Evolutionary conservation across 2,113 vertebrate species (phyloP).

Genomic region (Cairina moschata): DNA sequence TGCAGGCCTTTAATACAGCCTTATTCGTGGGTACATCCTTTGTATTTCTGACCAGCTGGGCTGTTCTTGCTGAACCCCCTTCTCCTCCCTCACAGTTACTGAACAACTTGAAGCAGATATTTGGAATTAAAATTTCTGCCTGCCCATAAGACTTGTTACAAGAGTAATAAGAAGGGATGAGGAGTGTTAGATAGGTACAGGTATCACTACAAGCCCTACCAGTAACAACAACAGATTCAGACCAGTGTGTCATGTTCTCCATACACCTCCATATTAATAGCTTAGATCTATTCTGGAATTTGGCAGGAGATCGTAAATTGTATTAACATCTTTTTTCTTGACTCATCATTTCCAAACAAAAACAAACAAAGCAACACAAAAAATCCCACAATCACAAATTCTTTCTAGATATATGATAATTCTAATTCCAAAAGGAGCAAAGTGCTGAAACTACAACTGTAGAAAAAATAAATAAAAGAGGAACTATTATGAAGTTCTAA

Average conservation of each 20-base stretch:
- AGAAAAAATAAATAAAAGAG: background rate
- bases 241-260: background rate
- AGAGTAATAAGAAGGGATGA: background rate
- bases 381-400: constrained; percentile 2
- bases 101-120: background rate
- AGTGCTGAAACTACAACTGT: constrained; percentile 12
- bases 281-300: constrained; percentile 8
- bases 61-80: background rate
- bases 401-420: background rate
- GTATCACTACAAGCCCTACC: background rate
- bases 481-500: constrained; percentile 25
- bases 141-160: background rate
- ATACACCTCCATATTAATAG: background rate
- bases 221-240: background rate
- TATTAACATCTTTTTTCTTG: constrained; percentile 56
- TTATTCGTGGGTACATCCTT: background rate
- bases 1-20: background rate
- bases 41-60: fast-evolving
- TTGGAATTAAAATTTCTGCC: background rate
- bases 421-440: constrained; percentile 17
- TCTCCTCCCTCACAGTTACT: background rate
- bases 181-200: background rate
- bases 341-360: background rate
- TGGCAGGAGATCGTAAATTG: constrained; percentile 36
- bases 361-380: background rate